A percentile compares a stretch with the other conserved stretches of the same genome.
Conservation (phyloP, 37 sponge, comb jelly and placozoan species). For the Crambe crambe region DNA sequence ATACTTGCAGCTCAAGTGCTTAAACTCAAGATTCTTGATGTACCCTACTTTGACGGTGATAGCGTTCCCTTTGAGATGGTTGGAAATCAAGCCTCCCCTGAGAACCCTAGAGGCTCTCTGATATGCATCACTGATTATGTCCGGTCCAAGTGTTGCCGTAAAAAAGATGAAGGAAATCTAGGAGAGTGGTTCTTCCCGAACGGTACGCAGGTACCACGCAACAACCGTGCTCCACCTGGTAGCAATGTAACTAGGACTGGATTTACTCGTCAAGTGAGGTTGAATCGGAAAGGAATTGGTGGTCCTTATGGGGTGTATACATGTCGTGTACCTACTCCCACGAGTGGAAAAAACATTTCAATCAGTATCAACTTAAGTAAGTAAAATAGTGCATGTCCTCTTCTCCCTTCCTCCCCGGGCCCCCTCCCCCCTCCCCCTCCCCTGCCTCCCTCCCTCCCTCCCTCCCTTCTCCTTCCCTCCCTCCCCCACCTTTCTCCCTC, state of each 20-base stretch:
- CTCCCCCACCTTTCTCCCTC: background rate
- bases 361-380: background rate
- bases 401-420: background rate
- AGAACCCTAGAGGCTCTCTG: background rate
- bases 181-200: background rate
- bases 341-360: background rate
- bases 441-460: background rate
- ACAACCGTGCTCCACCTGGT: background rate
- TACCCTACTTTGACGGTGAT: background rate
- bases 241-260: background rate
- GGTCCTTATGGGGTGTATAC: background rate
- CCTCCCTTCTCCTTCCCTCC: background rate
- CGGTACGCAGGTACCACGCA: background rate
- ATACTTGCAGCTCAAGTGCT: no score
- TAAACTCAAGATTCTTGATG: background rate
- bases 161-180: background rate
- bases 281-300: background rate
- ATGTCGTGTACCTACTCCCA: background rate
- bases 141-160: background rate
- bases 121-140: background rate
- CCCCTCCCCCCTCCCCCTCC: background rate
- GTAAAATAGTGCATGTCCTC: constrained; percentile 3
- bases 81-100: background rate
- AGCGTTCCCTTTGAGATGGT: background rate
- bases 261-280: background rate